A percentile compares a stretch with the other conserved stretches of the same genome.
These are phyloP conservation scores for Ariopsis seemanni DNA, from an alignment of 2,113 vertebrate species.

Conservation along the genomic window DNA sequence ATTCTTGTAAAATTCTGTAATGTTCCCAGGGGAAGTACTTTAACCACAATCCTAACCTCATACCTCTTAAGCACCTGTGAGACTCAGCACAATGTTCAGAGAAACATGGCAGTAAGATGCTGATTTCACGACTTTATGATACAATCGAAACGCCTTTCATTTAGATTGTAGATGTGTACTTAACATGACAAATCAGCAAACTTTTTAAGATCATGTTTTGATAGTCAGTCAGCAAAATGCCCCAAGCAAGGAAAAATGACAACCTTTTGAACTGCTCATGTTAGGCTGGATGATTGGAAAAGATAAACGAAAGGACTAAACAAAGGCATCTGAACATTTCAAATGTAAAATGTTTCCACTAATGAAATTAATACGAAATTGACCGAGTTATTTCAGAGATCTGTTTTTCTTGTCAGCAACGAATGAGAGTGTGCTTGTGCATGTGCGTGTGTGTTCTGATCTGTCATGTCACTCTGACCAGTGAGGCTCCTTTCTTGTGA, in stretches of 20 bases:
- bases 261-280: background rate
- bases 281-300: background rate
- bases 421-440: background rate
- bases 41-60: constrained; percentile 21
- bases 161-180: background rate
- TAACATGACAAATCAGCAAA: background rate
- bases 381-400: background rate
- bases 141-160: too few species aligned
- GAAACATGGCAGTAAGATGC: background rate
- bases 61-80: constrained; percentile 3
- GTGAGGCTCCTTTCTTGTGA: constrained; percentile 14
- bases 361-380: background rate
- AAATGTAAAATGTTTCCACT: background rate
- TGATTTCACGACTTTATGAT: constrained; percentile 5
- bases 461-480: constrained; percentile 43
- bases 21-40: constrained; percentile 36
- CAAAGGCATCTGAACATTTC: background rate
- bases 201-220: background rate
- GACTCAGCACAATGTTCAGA: background rate
- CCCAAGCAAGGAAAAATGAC: background rate
- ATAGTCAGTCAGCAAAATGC: constrained; percentile 20
- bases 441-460: background rate
- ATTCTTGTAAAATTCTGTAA: constrained; percentile 27
- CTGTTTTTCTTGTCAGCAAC: background rate
- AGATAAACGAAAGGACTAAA: background rate